A percentile compares a stretch with the other conserved stretches of the same genome.
phyloP scores from a whole-genome alignment of 2,797 vertebrate species.

The Tokudaia tokunoshimensis region DNA sequence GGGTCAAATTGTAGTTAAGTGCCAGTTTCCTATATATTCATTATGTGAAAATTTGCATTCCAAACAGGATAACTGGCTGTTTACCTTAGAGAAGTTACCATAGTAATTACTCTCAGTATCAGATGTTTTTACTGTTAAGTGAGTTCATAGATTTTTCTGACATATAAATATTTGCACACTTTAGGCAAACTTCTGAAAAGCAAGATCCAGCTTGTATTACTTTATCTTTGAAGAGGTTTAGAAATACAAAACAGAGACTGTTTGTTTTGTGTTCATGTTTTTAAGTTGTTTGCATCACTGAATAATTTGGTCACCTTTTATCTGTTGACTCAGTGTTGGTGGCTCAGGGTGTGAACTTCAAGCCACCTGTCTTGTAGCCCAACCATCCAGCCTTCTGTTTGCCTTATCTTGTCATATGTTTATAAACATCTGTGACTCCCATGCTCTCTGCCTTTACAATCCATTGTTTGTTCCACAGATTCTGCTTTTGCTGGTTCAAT shows the following conservation, averaged over 20 bases:
- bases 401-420: not conserved
- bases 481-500: conserved; percentile 32
- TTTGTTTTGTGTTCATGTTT: conserved; percentile 36
- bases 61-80: conserved; percentile 6
- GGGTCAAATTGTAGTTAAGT: conserved; percentile 23
- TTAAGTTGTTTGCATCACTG: conserved; percentile 13
- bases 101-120: not conserved
- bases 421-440: not conserved
- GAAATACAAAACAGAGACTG: not conserved
- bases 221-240: conserved; percentile 16
- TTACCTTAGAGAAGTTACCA: conserved; percentile 8
- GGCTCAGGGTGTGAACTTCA: conserved; percentile 41
- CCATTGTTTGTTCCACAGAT: not conserved
- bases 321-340: conserved; percentile 8
- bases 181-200: conserved; percentile 28
- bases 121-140: conserved; percentile 37
- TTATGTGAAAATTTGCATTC: conserved; percentile 38
- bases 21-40: not conserved
- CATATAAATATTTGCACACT: not conserved
- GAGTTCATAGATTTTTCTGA: conserved; percentile 39
- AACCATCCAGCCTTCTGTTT: not conserved
- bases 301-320: not conserved
- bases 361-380: not conserved
- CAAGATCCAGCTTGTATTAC: not conserved
- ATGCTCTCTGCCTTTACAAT: not conserved